These are phyloP conservation scores for Chaenocephalus aceratus DNA, from an alignment of 2,113 vertebrate genomes.

Conservation along the genomic window DNA sequence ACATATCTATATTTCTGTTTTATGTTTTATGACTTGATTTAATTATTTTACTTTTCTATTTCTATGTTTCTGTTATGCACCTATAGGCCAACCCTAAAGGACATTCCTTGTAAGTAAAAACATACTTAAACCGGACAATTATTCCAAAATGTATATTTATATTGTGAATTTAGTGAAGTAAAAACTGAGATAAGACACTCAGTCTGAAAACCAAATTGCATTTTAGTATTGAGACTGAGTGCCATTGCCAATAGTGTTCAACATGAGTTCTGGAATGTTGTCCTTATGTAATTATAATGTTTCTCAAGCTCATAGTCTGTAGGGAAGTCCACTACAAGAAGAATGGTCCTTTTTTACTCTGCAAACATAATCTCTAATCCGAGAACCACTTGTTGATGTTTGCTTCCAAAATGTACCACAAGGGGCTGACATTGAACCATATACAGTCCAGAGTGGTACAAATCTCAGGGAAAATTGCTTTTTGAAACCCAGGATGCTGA, in stretches of 20 bases:
- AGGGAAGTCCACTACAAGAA: neutral
- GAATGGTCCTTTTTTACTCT: neutral
- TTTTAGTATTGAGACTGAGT: too few species aligned
- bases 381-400: too few species aligned
- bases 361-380: too few species aligned
- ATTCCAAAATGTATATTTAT: too few species aligned
- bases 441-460: neutral
- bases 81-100: too few species aligned
- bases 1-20: too few species aligned
- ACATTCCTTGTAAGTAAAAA: too few species aligned
- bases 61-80: too few species aligned
- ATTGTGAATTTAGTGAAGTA: neutral
- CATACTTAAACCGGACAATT: too few species aligned
- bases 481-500: neutral
- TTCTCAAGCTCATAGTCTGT: neutral
- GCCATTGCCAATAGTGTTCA: neutral
- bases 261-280: neutral
- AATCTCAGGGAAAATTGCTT: neutral
- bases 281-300: neutral
- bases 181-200: neutral
- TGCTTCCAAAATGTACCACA: conserved; percentile 13
- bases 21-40: too few species aligned
- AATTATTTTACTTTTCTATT: too few species aligned
- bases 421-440: conserved; percentile 28
- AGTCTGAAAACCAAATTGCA: neutral